A percentile compares a stretch with the other conserved stretches of the same genome.
Conservation (phyloP, 2,113 vertebrate species). For the Mus spicilegus region DNA sequence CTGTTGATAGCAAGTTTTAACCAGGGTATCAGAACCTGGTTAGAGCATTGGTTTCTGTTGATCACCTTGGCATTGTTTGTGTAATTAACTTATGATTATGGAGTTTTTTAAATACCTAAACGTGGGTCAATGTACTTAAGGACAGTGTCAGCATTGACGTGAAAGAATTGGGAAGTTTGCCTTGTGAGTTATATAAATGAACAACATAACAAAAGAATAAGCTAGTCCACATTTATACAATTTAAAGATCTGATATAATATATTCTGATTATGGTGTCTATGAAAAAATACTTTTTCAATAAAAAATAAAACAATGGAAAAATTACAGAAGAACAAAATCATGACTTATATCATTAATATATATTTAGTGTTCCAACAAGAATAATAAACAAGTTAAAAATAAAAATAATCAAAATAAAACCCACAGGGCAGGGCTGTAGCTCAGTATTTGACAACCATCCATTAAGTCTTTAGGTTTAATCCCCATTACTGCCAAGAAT, state of each 20-base stretch:
- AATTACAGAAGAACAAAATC: background rate
- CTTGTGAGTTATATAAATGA: background rate
- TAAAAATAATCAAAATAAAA: background rate
- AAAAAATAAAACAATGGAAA: background rate
- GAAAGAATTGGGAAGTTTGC: background rate
- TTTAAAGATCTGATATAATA: constrained; percentile 17
- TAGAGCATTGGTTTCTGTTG: background rate
- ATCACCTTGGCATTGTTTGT: background rate
- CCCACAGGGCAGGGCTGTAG: background rate
- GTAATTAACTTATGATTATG: background rate
- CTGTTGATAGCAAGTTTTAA: background rate
- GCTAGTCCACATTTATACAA: background rate
- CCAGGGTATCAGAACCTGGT: background rate
- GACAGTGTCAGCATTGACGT: background rate
- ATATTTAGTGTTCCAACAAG: background rate
- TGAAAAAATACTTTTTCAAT: background rate
- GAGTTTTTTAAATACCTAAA: background rate
- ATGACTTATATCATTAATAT: background rate
- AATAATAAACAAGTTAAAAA: background rate
- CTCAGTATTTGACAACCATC: background rate
- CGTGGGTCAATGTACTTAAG: background rate
- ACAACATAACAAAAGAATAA: constrained; percentile 12
- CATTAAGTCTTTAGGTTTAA: background rate
- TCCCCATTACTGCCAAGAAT: background rate
- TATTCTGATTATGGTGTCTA: background rate